Evolutionary conservation across 23 tunicate species (phyloP).

Genomic region (Ciona savignyi): DNA sequence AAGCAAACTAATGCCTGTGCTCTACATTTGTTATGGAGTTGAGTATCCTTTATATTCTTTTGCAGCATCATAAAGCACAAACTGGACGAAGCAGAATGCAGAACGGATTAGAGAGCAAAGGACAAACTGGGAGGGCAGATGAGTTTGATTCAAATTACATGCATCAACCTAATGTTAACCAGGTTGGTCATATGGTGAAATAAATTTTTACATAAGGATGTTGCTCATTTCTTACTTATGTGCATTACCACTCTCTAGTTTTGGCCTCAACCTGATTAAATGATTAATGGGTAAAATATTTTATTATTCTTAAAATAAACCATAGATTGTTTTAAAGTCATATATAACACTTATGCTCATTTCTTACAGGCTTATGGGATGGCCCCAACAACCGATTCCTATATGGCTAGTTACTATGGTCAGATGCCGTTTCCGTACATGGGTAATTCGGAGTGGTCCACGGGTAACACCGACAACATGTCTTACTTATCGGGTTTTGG

Average conservation of each 20-base stretch:
- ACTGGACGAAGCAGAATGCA: conserved; percentile 19
- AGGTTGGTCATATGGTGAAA: conserved; percentile 1
- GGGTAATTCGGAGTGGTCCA: conserved; percentile 83
- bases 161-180: conserved; percentile 40
- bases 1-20: neutral
- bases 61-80: neutral
- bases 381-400: conserved; percentile 66
- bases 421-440: conserved; percentile 89
- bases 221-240: neutral
- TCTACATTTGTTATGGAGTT: too few relatives aligned
- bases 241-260: neutral
- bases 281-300: neutral
- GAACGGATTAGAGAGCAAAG: conserved; percentile 45
- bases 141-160: conserved; percentile 43
- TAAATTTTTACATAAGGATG: neutral
- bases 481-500: conserved; percentile 75
- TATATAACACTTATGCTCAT: too few relatives aligned
- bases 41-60: neutral
- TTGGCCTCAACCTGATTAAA: neutral
- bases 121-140: conserved; percentile 19
- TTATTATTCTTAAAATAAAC: neutral
- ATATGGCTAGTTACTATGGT: conserved; percentile 81
- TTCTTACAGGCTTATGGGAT: conserved; percentile 51
- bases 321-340: neutral
- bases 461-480: conserved; percentile 53